Percentiles rank a stretch among this genome's conserved stretches.
Conservation (phyloP, 2,797 vertebrate species). For the Xenentodon cancila region DNA sequence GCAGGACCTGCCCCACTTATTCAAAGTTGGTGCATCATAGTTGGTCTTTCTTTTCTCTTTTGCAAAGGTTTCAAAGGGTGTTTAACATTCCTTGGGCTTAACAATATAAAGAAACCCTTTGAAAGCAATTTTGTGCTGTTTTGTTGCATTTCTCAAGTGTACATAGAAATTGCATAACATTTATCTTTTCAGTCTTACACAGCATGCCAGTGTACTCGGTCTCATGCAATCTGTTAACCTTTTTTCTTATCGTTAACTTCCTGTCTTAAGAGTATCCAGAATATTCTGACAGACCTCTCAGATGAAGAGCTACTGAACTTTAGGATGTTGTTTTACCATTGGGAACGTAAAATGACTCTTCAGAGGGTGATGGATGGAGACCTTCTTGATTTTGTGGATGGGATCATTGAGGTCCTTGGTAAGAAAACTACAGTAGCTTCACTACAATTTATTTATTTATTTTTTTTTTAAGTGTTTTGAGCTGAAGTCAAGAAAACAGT, state of each 20-base stretch:
- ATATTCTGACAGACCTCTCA: constrained; percentile 16
- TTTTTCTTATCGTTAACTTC: background rate
- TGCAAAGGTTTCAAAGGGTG: too few relatives aligned
- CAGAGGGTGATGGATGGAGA: constrained; percentile 55
- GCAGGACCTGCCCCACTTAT: constrained; percentile 65
- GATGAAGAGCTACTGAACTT: constrained; percentile 46
- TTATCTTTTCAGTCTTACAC: background rate
- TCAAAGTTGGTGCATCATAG: constrained; percentile 54
- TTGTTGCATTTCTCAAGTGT: background rate
- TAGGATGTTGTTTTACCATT: constrained; percentile 43
- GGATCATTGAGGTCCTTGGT: constrained; percentile 66
- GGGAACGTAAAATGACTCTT: constrained; percentile 9
- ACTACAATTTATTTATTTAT: too few relatives aligned
- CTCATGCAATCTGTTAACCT: background rate
- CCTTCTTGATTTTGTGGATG: constrained; percentile 76
- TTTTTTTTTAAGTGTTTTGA: too few relatives aligned
- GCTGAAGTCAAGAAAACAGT: background rate
- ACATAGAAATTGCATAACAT: background rate
- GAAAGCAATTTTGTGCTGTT: too few relatives aligned
- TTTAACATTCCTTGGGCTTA: too few relatives aligned
- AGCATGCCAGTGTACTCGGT: background rate
- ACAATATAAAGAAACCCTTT: too few relatives aligned
- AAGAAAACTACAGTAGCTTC: constrained; percentile 17
- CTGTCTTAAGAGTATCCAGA: constrained; percentile 65
- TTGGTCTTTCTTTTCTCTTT: background rate